Conservation (phyloP, 2,113 vertebrate genomes). For the Mus spicilegus region DNA sequence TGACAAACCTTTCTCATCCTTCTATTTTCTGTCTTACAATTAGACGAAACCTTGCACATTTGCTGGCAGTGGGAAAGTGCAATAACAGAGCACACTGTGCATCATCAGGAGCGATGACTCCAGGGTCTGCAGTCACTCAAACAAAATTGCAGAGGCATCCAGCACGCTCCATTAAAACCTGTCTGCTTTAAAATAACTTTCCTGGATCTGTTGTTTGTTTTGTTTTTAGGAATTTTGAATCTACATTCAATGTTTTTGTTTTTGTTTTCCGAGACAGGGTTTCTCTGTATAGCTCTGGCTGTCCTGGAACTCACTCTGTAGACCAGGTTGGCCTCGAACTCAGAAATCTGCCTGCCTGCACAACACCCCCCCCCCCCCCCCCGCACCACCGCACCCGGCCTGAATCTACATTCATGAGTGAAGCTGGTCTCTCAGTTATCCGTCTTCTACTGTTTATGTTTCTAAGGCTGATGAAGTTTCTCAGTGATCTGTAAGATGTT, state of each 20-base stretch:
- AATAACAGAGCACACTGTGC: neutral
- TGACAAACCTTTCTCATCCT: neutral
- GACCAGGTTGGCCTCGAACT: too few species aligned
- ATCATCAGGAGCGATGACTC: neutral
- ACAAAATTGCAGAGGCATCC: neutral
- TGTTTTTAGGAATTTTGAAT: neutral
- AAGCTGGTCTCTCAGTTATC: neutral
- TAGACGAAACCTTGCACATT: neutral
- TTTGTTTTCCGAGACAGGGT: too few species aligned
- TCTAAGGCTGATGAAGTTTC: neutral
- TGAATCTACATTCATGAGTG: neutral
- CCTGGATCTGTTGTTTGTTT: neutral
- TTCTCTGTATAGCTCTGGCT: too few species aligned
- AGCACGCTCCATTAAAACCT: neutral
- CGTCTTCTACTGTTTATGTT: neutral
- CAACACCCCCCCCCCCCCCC: too few species aligned
- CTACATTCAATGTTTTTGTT: neutral
- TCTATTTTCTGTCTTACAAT: neutral
- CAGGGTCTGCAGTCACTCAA: neutral
- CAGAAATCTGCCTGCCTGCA: too few species aligned
- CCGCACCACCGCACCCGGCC: too few species aligned
- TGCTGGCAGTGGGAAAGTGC: too few species aligned
- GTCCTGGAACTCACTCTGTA: too few species aligned
- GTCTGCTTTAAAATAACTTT: neutral
- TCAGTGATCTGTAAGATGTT: neutral